Conservation (phyloP, 2,797 vertebrate genomes). For the Sebastes umbrosus region DNA sequence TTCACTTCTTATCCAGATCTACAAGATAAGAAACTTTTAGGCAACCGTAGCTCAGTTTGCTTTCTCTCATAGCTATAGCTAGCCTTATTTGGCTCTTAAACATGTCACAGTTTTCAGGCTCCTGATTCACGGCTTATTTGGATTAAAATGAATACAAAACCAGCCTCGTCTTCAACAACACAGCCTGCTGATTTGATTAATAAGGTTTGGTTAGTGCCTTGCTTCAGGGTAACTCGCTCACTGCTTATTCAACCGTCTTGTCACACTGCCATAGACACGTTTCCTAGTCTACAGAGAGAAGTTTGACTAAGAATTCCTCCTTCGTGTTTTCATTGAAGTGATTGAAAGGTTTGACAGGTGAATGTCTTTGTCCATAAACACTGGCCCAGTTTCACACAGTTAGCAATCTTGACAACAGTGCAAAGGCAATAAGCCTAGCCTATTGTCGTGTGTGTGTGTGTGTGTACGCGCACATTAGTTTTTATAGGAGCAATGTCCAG, state of each 20-base stretch:
- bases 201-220: background rate
- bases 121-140: background rate
- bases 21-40: background rate
- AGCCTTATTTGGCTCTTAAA: conserved; percentile 2
- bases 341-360: background rate
- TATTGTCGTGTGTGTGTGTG: background rate
- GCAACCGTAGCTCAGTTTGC: background rate
- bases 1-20: background rate
- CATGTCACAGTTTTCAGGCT: background rate
- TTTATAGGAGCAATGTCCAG: conserved; percentile 32
- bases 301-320: background rate
- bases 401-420: background rate
- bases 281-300: background rate
- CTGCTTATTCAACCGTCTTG: background rate
- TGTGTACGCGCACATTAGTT: background rate
- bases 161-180: background rate
- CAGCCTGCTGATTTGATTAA: conserved; percentile 12
- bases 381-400: background rate
- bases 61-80: background rate
- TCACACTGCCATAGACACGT: background rate
- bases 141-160: background rate
- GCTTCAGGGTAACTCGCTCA: background rate
- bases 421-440: background rate
- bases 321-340: background rate
- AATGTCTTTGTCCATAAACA: background rate